These are phyloP conservation scores for Struthio camelus DNA, from an alignment of 2,113 vertebrate species.

Conservation along the genomic window DNA sequence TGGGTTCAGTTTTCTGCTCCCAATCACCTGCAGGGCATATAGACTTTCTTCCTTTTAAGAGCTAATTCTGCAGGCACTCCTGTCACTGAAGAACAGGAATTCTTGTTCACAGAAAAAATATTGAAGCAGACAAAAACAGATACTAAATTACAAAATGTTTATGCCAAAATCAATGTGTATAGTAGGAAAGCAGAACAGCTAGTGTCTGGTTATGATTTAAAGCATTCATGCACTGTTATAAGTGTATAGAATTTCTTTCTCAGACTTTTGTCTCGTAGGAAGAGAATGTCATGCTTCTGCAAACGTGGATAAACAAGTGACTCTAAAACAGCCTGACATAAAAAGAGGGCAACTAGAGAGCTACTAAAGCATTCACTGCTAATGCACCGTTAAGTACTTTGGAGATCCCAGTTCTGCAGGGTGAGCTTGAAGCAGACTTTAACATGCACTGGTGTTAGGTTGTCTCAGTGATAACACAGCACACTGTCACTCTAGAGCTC, in stretches of 20 bases:
- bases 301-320: neutral
- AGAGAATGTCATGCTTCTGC: neutral
- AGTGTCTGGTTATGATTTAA: neutral
- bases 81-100: neutral
- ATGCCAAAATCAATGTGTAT: neutral
- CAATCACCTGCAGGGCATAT: neutral
- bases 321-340: slow-evolving; percentile 15
- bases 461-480: neutral
- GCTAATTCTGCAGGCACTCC: neutral
- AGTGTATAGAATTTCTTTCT: neutral
- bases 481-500: neutral
- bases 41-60: neutral
- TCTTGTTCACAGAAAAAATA: neutral
- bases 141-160: neutral
- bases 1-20: neutral
- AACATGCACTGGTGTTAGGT: neutral
- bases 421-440: neutral
- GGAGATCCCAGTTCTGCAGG: slow-evolving; percentile 24
- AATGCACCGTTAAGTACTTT: neutral
- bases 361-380: slow-evolving; percentile 17
- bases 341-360: neutral
- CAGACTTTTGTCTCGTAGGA: neutral
- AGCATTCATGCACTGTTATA: neutral
- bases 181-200: neutral
- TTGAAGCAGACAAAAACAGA: neutral